Percentiles rank a stretch among this genome's conserved stretches.
Evolutionary conservation across 2,888 invertebrate genomes (phyloP).

Genomic region (Timema podura): DNA sequence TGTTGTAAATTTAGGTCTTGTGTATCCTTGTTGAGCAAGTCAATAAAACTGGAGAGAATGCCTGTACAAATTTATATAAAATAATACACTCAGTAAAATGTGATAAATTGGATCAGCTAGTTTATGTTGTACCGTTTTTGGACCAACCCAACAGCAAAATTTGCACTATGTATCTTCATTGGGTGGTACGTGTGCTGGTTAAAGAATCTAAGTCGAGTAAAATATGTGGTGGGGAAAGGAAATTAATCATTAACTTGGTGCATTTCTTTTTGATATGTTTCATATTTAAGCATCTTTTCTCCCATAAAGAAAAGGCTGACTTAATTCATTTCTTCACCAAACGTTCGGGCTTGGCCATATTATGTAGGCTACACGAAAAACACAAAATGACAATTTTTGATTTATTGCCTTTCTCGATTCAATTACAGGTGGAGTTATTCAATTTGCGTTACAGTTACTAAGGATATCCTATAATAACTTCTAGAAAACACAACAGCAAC

Average conservation of each 20-base stretch:
- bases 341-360: neutral
- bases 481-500: no score
- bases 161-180: neutral
- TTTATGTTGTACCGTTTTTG: no score
- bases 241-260: neutral
- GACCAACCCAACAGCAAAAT: neutral
- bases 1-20: neutral
- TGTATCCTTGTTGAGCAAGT: slow-evolving; percentile 5
- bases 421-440: no score
- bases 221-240: neutral
- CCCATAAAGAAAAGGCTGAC: neutral
- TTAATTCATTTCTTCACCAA: neutral
- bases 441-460: no score
- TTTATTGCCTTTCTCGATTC: neutral
- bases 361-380: neutral
- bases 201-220: neutral
- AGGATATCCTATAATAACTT: no score
- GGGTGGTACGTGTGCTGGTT: neutral
- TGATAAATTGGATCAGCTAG: no score
- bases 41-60: neutral
- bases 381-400: neutral
- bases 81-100: no score
- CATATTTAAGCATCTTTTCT: neutral
- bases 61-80: no score
- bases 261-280: neutral